Evolutionary conservation across 1,140 invertebrate species (phyloP).

Genomic region (Pinna nobilis): DNA sequence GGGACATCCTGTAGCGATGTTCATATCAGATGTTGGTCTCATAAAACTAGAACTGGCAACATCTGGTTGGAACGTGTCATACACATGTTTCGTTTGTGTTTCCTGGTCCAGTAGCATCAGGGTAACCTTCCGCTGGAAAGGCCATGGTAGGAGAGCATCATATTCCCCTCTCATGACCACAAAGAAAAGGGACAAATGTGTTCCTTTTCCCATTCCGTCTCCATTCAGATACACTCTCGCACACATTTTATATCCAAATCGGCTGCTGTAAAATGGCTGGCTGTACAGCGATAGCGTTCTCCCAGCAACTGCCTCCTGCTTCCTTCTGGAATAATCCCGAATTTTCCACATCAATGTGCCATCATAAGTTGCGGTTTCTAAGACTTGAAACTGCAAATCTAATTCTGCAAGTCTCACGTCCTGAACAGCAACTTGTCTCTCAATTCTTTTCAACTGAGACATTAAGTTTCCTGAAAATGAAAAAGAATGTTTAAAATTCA

Average conservation of each 20-base stretch:
- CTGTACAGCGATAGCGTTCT: slow-evolving; percentile 65
- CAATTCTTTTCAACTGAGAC: slow-evolving; percentile 17
- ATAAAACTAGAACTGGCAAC: slow-evolving; percentile 58
- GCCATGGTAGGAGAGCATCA: slow-evolving; percentile 68
- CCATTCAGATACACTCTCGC: slow-evolving; percentile 69
- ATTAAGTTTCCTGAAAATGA: slow-evolving; percentile 15
- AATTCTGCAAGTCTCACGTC: slow-evolving; percentile 57
- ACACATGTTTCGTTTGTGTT: slow-evolving; percentile 48
- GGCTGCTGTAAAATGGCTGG: slow-evolving; percentile 69
- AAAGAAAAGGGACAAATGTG: slow-evolving; percentile 70
- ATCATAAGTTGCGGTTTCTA: slow-evolving; percentile 62
- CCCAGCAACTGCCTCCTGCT: slow-evolving; percentile 62
- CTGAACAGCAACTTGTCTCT: slow-evolving; percentile 52
- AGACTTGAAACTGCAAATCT: slow-evolving; percentile 56
- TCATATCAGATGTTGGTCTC: slow-evolving; percentile 67
- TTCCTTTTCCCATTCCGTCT: slow-evolving; percentile 68
- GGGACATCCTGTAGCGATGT: slow-evolving; percentile 68
- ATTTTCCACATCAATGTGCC: slow-evolving; percentile 69
- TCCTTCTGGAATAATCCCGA: slow-evolving; percentile 52
- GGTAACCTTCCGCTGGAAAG: slow-evolving; percentile 68
- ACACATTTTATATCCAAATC: slow-evolving; percentile 72
- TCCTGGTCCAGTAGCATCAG: slow-evolving; percentile 64
- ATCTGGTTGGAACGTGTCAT: slow-evolving; percentile 68
- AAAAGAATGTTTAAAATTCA: neutral
- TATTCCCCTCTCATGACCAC: slow-evolving; percentile 69